Evolutionary conservation across 1,140 invertebrate species (phyloP).

Genomic region (Trialeurodes vaporariorum): DNA sequence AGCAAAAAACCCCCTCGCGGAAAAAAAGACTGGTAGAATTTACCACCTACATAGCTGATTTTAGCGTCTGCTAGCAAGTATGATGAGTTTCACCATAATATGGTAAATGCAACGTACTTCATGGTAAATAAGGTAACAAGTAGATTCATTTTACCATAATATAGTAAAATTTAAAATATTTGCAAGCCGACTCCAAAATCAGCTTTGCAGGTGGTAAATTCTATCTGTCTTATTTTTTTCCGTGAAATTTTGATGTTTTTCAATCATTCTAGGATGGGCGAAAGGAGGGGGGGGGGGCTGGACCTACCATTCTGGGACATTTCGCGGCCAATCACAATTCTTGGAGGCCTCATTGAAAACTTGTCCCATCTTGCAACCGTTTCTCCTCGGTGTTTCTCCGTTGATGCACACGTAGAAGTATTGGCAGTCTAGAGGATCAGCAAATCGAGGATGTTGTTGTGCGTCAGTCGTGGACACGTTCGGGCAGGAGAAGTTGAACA

Average conservation of each 20-base stretch:
- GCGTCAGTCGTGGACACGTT: slow-evolving; percentile 56
- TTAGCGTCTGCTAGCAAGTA: too few relatives aligned
- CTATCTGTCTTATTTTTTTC: too few relatives aligned
- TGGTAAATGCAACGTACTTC: too few relatives aligned
- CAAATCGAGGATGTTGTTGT: slow-evolving; percentile 68
- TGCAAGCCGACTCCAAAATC: neutral
- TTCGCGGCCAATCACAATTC: slow-evolving; percentile 76
- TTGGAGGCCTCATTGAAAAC: slow-evolving; percentile 76
- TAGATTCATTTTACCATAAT: too few relatives aligned
- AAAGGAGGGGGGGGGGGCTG: neutral
- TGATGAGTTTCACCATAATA: too few relatives aligned
- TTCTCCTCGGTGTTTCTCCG: slow-evolving; percentile 63
- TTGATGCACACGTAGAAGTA: slow-evolving; percentile 88
- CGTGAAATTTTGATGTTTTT: too few relatives aligned
- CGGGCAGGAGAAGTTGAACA: slow-evolving; percentile 77
- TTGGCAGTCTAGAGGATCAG: slow-evolving; percentile 81
- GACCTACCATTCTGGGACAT: slow-evolving; percentile 78
- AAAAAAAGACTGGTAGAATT: too few relatives aligned
- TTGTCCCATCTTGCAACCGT: slow-evolving; percentile 78
- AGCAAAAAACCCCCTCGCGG: too few relatives aligned
- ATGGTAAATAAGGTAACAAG: neutral
- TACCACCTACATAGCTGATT: too few relatives aligned
- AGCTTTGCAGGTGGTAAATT: too few relatives aligned
- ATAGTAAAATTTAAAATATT: neutral
- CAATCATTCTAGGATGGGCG: neutral